phyloP scores from a whole-genome alignment of 2,113 vertebrate species.

The Heliornis fulica region DNA sequence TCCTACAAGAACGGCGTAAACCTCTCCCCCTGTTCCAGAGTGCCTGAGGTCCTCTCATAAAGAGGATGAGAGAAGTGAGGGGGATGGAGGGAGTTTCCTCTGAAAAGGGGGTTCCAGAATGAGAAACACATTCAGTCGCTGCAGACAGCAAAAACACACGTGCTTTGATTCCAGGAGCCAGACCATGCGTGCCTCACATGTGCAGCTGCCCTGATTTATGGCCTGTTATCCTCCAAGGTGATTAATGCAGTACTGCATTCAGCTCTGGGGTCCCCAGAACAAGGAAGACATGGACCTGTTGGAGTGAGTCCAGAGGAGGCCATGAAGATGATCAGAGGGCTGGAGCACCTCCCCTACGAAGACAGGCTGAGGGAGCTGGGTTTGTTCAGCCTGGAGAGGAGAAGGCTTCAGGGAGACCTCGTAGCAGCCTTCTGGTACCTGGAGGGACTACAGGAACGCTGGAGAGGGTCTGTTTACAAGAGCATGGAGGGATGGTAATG shows the following conservation, averaged over 20 bases:
- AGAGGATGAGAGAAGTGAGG: conserved; percentile 37
- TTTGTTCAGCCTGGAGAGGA: too few species aligned
- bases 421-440: too few species aligned
- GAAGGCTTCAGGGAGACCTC: too few species aligned
- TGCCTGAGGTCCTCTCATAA: not conserved
- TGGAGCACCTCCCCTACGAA: too few species aligned
- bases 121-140: conserved; percentile 54
- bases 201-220: conserved; percentile 44
- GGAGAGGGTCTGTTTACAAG: too few species aligned
- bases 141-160: conserved; percentile 35
- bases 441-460: too few species aligned
- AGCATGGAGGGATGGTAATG: too few species aligned
- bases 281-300: too few species aligned
- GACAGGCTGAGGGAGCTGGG: too few species aligned
- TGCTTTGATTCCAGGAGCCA: conserved; percentile 50
- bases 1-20: not conserved
- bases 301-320: too few species aligned
- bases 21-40: not conserved
- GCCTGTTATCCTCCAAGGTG: conserved; percentile 44
- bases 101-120: conserved; percentile 29
- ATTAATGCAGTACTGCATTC: not conserved
- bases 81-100: conserved; percentile 45
- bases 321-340: too few species aligned
- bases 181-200: conserved; percentile 23
- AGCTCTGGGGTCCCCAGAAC: too few species aligned